These are phyloP conservation scores for Megaceryle alcyon DNA, from an alignment of 2,797 vertebrate species.

Conservation along the genomic window DNA sequence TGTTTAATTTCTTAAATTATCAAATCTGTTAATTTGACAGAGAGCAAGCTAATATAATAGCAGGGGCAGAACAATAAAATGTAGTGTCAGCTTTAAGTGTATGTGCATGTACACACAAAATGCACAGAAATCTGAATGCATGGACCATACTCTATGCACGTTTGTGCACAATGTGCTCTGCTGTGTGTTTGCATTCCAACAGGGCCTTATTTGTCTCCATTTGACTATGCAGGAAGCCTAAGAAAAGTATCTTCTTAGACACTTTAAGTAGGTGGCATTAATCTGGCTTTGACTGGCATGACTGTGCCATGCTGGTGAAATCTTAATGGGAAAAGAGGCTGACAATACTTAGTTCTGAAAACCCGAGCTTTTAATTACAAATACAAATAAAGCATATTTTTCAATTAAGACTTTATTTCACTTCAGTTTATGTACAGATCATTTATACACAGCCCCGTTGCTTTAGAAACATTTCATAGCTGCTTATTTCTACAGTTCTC, in stretches of 20 bases:
- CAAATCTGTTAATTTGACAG: not conserved
- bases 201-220: not conserved
- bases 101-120: no score
- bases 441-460: not conserved
- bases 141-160: not conserved
- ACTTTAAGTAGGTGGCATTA: not conserved
- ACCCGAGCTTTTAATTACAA: not conserved
- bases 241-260: not conserved
- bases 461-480: not conserved
- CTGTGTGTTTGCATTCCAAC: fast-evolving
- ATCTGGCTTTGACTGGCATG: not conserved
- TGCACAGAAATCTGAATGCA: fast-evolving
- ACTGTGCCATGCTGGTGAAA: not conserved
- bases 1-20: not conserved
- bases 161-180: not conserved
- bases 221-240: not conserved
- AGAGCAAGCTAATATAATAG: not conserved
- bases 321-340: not conserved
- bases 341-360: not conserved
- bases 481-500: not conserved
- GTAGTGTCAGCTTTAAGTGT: not conserved
- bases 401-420: not conserved
- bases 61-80: not conserved
- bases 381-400: not conserved
- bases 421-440: not conserved